Conservation (phyloP, 2,797 vertebrate genomes). For the Hippoglossus hippoglossus region DNA sequence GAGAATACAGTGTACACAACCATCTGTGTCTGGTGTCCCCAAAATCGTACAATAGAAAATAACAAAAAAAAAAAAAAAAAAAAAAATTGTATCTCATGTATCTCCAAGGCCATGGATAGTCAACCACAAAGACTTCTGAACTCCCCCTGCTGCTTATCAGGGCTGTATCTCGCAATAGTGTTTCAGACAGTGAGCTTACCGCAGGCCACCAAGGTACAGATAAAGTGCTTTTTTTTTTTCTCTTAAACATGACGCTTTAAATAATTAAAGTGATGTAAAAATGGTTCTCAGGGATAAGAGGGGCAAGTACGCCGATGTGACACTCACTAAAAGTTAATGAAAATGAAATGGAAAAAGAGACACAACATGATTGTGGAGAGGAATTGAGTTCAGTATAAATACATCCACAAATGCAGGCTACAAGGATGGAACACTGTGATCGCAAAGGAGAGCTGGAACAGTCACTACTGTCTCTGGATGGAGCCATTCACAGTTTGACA, state of each 20-base stretch:
- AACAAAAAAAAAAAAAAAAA: conserved; percentile 26
- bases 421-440: conserved; percentile 76
- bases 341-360: conserved; percentile 58
- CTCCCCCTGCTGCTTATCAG: conserved; percentile 69
- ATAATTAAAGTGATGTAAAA: conserved; percentile 84
- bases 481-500: conserved; percentile 83
- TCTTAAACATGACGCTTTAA: conserved; percentile 83
- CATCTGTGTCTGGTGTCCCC: conserved; percentile 69
- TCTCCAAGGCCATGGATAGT: conserved; percentile 82
- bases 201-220: conserved; percentile 90
- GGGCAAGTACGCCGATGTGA: conserved; percentile 28
- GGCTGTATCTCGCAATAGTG: conserved; percentile 80
- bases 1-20: conserved; percentile 84
- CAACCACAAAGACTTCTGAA: conserved; percentile 74
- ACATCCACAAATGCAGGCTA: conserved; percentile 67
- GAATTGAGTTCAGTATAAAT: conserved; percentile 66
- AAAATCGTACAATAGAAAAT: conserved; percentile 53
- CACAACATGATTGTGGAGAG: conserved; percentile 45
- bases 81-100: conserved; percentile 40
- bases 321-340: conserved; percentile 28
- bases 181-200: conserved; percentile 81
- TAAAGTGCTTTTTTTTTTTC: conserved; percentile 90
- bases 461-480: conserved; percentile 72
- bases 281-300: conserved; percentile 45
- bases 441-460: conserved; percentile 71